Evolutionary conservation across 2,113 vertebrate species (phyloP).

Genomic region (Mellivora capensis): DNA sequence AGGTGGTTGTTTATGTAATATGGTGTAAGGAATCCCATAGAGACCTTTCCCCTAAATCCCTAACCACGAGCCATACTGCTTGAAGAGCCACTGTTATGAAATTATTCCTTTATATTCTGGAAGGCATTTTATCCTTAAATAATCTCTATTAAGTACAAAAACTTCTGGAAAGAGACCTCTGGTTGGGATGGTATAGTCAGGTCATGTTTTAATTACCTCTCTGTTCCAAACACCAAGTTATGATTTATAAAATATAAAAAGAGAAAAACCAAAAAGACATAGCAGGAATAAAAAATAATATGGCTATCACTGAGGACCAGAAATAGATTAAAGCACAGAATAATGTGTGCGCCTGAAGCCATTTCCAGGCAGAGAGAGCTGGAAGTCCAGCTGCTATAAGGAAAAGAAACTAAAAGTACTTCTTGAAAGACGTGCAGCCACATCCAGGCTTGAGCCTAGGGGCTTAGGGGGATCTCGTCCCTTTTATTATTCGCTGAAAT

Average conservation of each 20-base stretch:
- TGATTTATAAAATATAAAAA: background rate
- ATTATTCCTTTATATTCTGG: background rate
- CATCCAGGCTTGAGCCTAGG: background rate
- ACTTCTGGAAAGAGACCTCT: background rate
- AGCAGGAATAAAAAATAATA: background rate
- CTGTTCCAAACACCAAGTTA: background rate
- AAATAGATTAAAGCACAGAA: constrained; percentile 2
- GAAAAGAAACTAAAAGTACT: background rate
- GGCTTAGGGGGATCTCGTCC: background rate
- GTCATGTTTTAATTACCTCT: background rate
- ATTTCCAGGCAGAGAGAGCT: background rate
- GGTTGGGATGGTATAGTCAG: background rate
- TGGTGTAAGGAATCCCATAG: background rate
- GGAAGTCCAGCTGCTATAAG: background rate
- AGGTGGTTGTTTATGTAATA: background rate
- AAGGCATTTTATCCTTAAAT: background rate
- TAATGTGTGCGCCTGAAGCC: background rate
- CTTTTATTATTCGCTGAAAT: constrained; percentile 32
- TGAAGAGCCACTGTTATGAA: background rate
- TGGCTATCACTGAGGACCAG: background rate
- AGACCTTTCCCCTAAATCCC: background rate
- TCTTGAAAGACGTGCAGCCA: background rate
- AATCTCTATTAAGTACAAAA: background rate
- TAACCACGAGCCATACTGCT: background rate
- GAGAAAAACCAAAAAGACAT: background rate